Percentiles rank a stretch among this genome's conserved stretches.
Evolutionary conservation across 1,140 invertebrate species (phyloP).

Genomic region (Pseudobourletiella spinata): DNA sequence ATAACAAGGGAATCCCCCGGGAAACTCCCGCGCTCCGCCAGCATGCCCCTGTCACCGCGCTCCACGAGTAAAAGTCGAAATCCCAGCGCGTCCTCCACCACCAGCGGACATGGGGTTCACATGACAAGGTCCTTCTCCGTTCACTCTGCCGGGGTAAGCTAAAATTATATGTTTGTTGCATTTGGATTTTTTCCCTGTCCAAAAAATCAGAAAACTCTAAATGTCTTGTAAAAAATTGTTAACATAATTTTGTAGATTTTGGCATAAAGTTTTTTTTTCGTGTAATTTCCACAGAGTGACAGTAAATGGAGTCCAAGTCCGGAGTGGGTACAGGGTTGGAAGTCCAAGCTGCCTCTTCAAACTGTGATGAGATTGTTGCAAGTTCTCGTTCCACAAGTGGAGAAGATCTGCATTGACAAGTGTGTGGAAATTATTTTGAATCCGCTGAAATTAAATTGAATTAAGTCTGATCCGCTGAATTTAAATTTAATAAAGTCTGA

Average conservation of each 20-base stretch:
- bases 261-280: not conserved
- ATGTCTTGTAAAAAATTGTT: not conserved
- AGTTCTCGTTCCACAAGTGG: slow-evolving; percentile 97
- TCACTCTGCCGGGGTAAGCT: slow-evolving; percentile 29
- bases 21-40: slow-evolving; percentile 24
- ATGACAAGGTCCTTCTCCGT: slow-evolving; percentile 34
- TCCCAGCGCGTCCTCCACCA: slow-evolving; percentile 1
- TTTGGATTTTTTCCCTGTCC: not conserved
- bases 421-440: too few relatives aligned
- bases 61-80: slow-evolving; percentile 7
- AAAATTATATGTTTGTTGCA: too few relatives aligned
- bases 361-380: slow-evolving; percentile 98
- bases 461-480: too few relatives aligned
- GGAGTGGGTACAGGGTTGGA: slow-evolving; percentile 95
- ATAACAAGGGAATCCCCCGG: not conserved
- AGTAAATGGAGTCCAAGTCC: slow-evolving; percentile 69
- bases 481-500: too few relatives aligned
- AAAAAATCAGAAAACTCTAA: not conserved
- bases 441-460: too few relatives aligned
- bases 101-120: slow-evolving; percentile 13
- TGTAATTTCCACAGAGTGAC: slow-evolving; percentile 17
- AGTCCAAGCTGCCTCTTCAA: slow-evolving; percentile 91
- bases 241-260: not conserved
- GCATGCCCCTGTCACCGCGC: slow-evolving; percentile 25
- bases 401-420: slow-evolving; percentile 99